Evolutionary conservation across 2,888 invertebrate genomes (phyloP).

Genomic region (Aporophyla nigra): DNA sequence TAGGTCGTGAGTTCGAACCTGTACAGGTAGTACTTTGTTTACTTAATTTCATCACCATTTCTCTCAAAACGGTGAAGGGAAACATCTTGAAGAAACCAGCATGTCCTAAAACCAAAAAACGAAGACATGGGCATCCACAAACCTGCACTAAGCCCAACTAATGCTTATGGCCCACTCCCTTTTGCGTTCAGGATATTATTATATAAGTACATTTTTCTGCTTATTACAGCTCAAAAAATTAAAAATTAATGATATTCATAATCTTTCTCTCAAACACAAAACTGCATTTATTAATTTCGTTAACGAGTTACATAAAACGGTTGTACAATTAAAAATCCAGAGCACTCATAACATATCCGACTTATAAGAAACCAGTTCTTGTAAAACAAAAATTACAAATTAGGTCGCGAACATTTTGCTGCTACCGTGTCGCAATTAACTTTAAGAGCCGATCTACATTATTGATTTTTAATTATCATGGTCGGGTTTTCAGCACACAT

Average conservation of each 20-base stretch:
- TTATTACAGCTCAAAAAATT: neutral
- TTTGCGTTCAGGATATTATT: neutral
- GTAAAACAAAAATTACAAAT: conserved; percentile 36
- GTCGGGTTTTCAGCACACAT: neutral
- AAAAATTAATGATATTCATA: neutral
- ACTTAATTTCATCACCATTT: too few relatives aligned
- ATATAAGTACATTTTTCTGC: neutral
- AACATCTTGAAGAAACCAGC: too few relatives aligned
- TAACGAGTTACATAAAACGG: conserved; percentile 40
- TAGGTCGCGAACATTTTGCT: conserved; percentile 21
- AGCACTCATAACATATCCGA: conserved; percentile 27
- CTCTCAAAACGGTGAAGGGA: too few relatives aligned
- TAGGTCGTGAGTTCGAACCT: too few relatives aligned
- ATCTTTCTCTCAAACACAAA: conserved; percentile 1
- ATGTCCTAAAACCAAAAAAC: too few relatives aligned
- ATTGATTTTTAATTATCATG: conserved; percentile 45
- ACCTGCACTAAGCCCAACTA: too few relatives aligned
- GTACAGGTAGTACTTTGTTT: too few relatives aligned
- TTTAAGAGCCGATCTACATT: conserved; percentile 19
- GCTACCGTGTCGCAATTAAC: conserved; percentile 27
- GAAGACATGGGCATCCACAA: too few relatives aligned
- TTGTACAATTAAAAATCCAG: conserved; percentile 50
- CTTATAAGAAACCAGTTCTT: conserved; percentile 40
- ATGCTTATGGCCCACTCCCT: too few relatives aligned
- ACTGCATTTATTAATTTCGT: conserved; percentile 29